These are phyloP conservation scores for Cardiocondyla obscurior DNA, from an alignment of 1,140 invertebrate genomes.

Conservation along the genomic window DNA sequence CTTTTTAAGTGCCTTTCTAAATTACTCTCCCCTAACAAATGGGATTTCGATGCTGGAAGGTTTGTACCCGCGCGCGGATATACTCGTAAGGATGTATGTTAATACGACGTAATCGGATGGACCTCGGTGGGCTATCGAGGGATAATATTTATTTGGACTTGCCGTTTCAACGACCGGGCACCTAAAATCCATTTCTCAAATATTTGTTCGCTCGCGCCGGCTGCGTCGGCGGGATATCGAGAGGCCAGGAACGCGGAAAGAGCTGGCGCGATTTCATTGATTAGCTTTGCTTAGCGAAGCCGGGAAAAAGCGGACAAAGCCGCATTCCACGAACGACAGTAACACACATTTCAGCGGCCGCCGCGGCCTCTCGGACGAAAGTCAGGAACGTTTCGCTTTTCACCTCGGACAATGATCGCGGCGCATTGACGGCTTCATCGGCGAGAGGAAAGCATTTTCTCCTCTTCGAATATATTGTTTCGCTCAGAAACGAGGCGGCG, in stretches of 20 bases:
- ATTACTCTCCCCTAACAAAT: background rate
- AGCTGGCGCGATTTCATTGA: slow-evolving; percentile 24
- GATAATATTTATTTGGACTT: background rate
- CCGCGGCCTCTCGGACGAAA: background rate
- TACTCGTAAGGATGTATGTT: background rate
- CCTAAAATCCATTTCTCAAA: background rate
- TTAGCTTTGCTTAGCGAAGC: background rate
- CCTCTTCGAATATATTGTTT: background rate
- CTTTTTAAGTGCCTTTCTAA: background rate
- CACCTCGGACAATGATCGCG: background rate
- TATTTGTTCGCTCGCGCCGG: background rate
- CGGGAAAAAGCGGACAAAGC: slow-evolving; percentile 27
- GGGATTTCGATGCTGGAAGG: background rate
- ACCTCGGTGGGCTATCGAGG: background rate
- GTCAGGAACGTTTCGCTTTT: slow-evolving; percentile 1
- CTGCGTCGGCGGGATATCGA: background rate
- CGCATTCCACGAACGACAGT: slow-evolving; percentile 32
- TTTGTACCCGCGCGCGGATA: background rate
- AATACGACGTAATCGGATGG: background rate
- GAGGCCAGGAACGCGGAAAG: slow-evolving; percentile 41
- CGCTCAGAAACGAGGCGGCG: background rate
- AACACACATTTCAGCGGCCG: background rate
- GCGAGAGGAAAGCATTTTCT: background rate
- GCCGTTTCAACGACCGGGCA: background rate
- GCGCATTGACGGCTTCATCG: background rate